Percentiles rank a stretch among this genome's conserved stretches.
These are phyloP conservation scores for Fratercula arctica DNA, from an alignment of 2,797 vertebrate genomes.

Conservation along the genomic window DNA sequence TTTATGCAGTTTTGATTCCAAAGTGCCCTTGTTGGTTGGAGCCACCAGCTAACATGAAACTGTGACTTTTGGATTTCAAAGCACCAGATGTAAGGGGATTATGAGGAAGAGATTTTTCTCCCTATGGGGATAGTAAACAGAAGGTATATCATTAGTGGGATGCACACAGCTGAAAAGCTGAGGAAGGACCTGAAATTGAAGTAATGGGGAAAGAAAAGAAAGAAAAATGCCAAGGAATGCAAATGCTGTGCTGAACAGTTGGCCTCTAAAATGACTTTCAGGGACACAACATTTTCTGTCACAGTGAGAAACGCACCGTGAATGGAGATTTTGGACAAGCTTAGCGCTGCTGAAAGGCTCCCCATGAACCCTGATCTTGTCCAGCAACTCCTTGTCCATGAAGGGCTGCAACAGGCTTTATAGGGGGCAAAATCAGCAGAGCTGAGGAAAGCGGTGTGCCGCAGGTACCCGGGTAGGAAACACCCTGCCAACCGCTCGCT, in stretches of 20 bases:
- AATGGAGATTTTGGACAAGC: neutral
- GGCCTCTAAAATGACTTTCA: conserved; percentile 31
- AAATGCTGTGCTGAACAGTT: conserved; percentile 51
- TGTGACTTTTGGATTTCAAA: conserved; percentile 48
- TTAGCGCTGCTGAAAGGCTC: neutral
- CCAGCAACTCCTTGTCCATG: neutral
- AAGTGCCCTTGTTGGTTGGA: neutral
- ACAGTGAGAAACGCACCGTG: neutral
- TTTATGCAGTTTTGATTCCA: conserved; percentile 13
- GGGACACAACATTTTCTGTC: neutral
- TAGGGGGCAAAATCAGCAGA: neutral
- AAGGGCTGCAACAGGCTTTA: neutral
- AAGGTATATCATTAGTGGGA: conserved; percentile 51
- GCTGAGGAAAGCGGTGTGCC: neutral
- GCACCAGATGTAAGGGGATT: conserved; percentile 55
- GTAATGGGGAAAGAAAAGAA: neutral
- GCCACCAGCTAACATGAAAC: neutral
- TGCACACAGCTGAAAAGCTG: neutral
- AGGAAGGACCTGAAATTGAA: neutral
- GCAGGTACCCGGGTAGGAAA: neutral
- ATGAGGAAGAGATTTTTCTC: neutral
- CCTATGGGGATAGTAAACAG: conserved; percentile 40
- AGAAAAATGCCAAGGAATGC: conserved; percentile 19
- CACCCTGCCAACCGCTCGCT: neutral
- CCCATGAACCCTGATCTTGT: neutral